phyloP scores from a whole-genome alignment of 2,113 vertebrate species.

The Typhlomys cinereus region DNA sequence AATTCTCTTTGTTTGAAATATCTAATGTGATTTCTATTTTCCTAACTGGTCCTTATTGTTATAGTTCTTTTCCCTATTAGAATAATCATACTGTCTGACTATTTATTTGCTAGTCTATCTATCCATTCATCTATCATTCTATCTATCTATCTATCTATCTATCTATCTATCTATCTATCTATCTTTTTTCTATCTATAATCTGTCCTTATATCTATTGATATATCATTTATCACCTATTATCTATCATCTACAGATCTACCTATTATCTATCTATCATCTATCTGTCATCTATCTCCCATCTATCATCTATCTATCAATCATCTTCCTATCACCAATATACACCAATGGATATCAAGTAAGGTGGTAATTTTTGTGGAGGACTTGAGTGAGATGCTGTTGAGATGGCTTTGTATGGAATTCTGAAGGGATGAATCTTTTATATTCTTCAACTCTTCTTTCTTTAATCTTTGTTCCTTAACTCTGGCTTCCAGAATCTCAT shows the following conservation, averaged over 20 bases:
- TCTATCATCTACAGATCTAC: too few species aligned
- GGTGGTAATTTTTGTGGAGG: not conserved
- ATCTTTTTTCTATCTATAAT: too few species aligned
- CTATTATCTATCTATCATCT: too few species aligned
- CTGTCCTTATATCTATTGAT: too few species aligned
- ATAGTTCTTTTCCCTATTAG: not conserved
- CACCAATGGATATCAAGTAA: not conserved
- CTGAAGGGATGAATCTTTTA: not conserved
- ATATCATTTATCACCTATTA: too few species aligned
- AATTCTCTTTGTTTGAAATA: not conserved
- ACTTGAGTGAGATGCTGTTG: not conserved
- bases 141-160: not conserved
- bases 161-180: not conserved
- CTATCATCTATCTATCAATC: not conserved
- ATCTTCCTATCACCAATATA: not conserved
- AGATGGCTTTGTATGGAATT: conserved; percentile 2
- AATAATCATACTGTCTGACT: not conserved
- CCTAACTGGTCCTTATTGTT: not conserved
- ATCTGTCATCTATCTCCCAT: too few species aligned
- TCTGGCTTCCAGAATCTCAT: not conserved
- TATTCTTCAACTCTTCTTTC: not conserved
- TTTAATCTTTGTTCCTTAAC: not conserved
- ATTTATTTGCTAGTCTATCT: too few species aligned
- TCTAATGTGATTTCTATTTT: not conserved
- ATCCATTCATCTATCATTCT: not conserved